Evolutionary conservation across 2,888 invertebrate species (phyloP), one percentile per base, ranked within the genome.

Genomic region (Ophion obscuratus): DNA sequence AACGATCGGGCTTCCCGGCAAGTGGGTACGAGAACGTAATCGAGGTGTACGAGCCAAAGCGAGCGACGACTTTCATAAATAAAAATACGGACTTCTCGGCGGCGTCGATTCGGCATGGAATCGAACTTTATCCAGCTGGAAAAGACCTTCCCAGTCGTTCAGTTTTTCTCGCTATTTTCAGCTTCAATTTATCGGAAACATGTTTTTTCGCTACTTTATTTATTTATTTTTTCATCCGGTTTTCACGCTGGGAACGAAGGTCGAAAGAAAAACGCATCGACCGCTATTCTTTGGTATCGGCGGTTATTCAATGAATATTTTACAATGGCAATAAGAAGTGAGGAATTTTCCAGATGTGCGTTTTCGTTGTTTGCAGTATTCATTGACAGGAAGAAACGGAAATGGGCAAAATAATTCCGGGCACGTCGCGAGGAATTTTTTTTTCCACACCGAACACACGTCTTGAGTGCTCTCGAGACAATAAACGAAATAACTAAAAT

Each of bases 21-120:
- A 9, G 47, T 64, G 31, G 62, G 20, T 47, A 14, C 53, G 47
- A 7, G 40, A 53, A 62, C 14, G 68, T 73, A 77, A 74, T 68
- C 77, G 66, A 61, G 53, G 53, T 24, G 4, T 59, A 40, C 53
- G 31, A 78, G 17, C 47, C 14, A 67, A 71, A 67, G 31, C 40
- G 20, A 47, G 36, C 2, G 20, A 85, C 79, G 57, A 20, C 62
- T 53, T 78, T 20, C 75, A 57, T 36, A 53, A 70, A 79, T 31
- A 67, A 57, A 31, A 57, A 11, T 20, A 17, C 4, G n/a, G 0
- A 71, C 24, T 59, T n/a, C 11, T 5, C n/a, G 10, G 20, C 7
- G 36, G 11, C 53, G 47, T 40, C 27, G 66, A 62, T 62, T 73
- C 27, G 11, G 61, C 77, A 66, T 59, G 14, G 62, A 82, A 24